Evolutionary conservation across 2,113 vertebrate genomes (phyloP), one percentile per base, ranked within the genome.

Genomic region (Nematolebias whitei): DNA sequence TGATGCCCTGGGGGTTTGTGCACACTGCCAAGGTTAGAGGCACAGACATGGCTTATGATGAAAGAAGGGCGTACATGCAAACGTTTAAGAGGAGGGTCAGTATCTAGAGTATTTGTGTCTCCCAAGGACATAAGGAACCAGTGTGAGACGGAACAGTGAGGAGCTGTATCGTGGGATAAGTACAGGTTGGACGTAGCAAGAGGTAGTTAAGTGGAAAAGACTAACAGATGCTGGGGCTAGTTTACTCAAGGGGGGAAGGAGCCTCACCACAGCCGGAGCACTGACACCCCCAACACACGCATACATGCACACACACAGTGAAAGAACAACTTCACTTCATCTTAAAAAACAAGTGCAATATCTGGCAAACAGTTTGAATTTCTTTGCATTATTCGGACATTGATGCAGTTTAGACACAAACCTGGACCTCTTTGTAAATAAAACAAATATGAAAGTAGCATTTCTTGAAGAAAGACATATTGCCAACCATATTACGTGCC

Each of bases 151-250:
- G 60, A 72, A 71, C 57, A 51, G 71, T 57, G 47, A 60, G 65
- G 68, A 85, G 63, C 78, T 85, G 49, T 59, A 74, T 85, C 53
- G 79, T 87, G 88, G 88, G 88, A 91, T 92, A 91, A 92, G 82
- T 92, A 86, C 86, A 92, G 85, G 90, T 92, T 91, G 83, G 76
- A 87, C 89, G 80, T 88, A 89, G 88, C 64, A 92, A 92, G 88
- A 66, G 89, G 86, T 91, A 85, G 88, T 92, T 92, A 92, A 90
- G 80, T 84, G 86, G 67, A 87, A 90, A 91, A 83, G 87, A 90
- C 90, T 90, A 86, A 89, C 88, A 91, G 85, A 90, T 91, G 90
- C 90, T 85, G 84, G 86, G 80, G 74, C 87, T 85, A 82, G 83
- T 91, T 90, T 87, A 90, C 85, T 87, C 71, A 68, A 64, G 83